Evolutionary conservation across 1,140 invertebrate species (phyloP).

Genomic region (Uloborus diversus): DNA sequence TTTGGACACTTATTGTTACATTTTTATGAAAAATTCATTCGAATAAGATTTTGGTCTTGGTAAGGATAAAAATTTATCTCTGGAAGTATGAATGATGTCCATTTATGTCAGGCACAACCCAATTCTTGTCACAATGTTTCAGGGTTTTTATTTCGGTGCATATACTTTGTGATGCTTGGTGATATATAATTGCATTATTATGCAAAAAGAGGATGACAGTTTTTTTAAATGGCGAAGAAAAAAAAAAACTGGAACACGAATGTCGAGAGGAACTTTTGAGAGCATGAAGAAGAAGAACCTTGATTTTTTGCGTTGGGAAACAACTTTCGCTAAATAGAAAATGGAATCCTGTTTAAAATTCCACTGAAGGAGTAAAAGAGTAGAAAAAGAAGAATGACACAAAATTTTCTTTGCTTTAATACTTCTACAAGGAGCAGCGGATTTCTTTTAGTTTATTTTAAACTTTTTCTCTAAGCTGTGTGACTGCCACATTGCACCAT

Average conservation of each 20-base stretch:
- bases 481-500: conserved; percentile 15
- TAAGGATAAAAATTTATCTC: too few species aligned
- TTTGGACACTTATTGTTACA: too few species aligned
- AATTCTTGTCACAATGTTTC: too few species aligned
- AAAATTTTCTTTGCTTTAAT: conserved; percentile 28
- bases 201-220: conserved; percentile 39
- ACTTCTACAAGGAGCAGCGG: conserved; percentile 7
- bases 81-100: too few species aligned
- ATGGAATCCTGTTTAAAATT: conserved; percentile 48
- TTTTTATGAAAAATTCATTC: too few species aligned
- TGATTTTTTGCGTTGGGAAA: conserved; percentile 33
- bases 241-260: neutral
- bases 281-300: neutral
- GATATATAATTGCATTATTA: conserved; percentile 48
- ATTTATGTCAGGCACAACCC: too few species aligned
- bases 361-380: conserved; percentile 33
- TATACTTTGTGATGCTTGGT: too few species aligned
- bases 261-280: conserved; percentile 9
- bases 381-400: neutral
- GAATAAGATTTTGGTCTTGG: too few species aligned
- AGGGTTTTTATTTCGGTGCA: too few species aligned
- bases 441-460: conserved; percentile 42
- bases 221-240: conserved; percentile 5
- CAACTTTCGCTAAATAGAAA: conserved; percentile 50
- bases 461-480: conserved; percentile 19